These are phyloP conservation scores for Empidonax traillii DNA, from an alignment of 2,113 vertebrate species.

Conservation along the genomic window DNA sequence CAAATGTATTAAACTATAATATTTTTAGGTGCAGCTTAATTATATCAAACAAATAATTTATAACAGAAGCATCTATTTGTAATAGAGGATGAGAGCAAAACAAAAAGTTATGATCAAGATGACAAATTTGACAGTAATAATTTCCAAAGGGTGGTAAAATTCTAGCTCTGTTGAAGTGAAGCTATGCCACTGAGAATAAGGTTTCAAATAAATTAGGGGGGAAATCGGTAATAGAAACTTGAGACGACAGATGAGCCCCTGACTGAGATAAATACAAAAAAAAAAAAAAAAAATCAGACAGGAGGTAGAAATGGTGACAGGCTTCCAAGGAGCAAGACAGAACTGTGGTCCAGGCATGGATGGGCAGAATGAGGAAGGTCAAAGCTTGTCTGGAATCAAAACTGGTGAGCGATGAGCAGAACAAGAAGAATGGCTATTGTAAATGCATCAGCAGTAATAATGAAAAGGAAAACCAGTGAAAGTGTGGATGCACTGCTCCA, in stretches of 20 bases:
- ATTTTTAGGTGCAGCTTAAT: neutral
- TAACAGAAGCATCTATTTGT: neutral
- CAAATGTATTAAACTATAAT: neutral
- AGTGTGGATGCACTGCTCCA: neutral
- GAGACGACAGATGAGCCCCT: neutral
- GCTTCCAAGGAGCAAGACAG: neutral
- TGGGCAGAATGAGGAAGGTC: neutral
- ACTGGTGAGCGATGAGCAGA: neutral
- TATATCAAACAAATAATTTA: neutral
- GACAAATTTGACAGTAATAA: neutral
- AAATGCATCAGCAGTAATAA: neutral
- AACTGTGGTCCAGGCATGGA: neutral
- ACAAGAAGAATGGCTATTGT: neutral
- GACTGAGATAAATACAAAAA: neutral
- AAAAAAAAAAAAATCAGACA: neutral
- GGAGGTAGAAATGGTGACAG: neutral
- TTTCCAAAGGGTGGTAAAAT: slow-evolving; percentile 8
- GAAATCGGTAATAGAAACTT: neutral
- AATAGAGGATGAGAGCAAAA: neutral
- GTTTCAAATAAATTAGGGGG: slow-evolving; percentile 12
- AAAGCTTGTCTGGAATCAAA: neutral
- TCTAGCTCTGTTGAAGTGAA: neutral
- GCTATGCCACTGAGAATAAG: neutral
- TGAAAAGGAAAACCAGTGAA: neutral
- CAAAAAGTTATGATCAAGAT: neutral